These are phyloP conservation scores for Labrus mixtus DNA, from an alignment of 2,113 vertebrate genomes.

Conservation along the genomic window DNA sequence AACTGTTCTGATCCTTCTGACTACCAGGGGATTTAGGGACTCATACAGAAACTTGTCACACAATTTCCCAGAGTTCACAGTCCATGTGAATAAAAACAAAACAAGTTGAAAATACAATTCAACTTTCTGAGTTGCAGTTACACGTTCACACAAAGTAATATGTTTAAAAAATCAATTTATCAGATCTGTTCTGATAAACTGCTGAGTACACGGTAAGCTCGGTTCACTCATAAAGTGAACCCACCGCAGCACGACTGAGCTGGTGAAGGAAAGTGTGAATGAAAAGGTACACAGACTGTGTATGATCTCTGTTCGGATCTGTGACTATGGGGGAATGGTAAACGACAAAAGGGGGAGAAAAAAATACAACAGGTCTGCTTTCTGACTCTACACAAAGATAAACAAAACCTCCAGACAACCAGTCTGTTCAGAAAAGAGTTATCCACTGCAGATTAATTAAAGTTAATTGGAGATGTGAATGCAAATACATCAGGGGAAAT, in stretches of 20 bases:
- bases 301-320: slow-evolving; percentile 2
- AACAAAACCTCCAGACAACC: slow-evolving; percentile 15
- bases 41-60: neutral
- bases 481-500: neutral
- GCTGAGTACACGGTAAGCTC: neutral
- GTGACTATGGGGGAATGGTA: slow-evolving; percentile 14
- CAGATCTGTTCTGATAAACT: neutral
- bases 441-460: neutral
- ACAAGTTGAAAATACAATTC: neutral
- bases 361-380: slow-evolving; percentile 33
- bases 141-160: neutral
- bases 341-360: neutral
- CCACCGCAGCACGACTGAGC: neutral
- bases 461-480: neutral
- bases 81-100: too few species aligned
- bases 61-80: neutral
- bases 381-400: slow-evolving; percentile 20
- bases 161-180: neutral
- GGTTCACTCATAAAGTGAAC: neutral
- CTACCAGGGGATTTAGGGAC: neutral
- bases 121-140: neutral
- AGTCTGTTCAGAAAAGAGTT: neutral
- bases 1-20: neutral
- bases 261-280: neutral
- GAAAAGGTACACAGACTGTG: neutral